These are phyloP conservation scores for Iphiclides podalirius DNA, from an alignment of 2,888 invertebrate species.

Conservation along the genomic window DNA sequence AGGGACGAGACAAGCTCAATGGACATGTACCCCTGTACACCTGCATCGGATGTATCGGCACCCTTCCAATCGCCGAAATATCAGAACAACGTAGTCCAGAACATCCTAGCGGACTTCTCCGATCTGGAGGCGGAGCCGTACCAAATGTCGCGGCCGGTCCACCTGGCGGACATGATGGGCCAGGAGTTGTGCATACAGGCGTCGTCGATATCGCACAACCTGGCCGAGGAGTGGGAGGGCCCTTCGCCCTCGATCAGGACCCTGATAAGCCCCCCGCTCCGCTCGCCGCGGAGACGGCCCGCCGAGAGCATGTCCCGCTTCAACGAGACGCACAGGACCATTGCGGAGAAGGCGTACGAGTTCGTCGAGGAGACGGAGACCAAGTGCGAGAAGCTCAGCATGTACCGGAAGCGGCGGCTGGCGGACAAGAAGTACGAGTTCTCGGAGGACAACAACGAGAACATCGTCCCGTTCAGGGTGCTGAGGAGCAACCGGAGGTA, in stretches of 20 bases:
- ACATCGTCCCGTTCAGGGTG: constrained; percentile 83
- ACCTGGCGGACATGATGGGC: constrained; percentile 67
- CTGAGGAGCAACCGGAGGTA: constrained; percentile 77
- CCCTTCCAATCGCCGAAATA: constrained; percentile 74
- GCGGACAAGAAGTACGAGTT: constrained; percentile 97
- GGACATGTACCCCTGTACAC: constrained; percentile 59
- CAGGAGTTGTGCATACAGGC: constrained; percentile 73
- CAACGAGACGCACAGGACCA: constrained; percentile 74
- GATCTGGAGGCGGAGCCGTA: constrained; percentile 80
- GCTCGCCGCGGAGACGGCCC: constrained; percentile 68
- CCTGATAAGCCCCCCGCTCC: constrained; percentile 68
- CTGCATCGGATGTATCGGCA: constrained; percentile 62
- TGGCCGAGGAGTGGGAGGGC: constrained; percentile 78
- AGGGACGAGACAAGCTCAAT: constrained; percentile 58
- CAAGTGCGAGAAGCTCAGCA: constrained; percentile 92
- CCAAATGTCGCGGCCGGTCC: constrained; percentile 64
- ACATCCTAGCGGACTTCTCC: constrained; percentile 82
- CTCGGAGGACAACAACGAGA: constrained; percentile 87
- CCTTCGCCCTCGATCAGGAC: constrained; percentile 71
- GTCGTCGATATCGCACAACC: constrained; percentile 65
- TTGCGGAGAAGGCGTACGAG: constrained; percentile 89
- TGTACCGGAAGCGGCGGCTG: constrained; percentile 89
- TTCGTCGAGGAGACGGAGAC: constrained; percentile 90
- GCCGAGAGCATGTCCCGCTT: constrained; percentile 76
- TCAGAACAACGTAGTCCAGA: constrained; percentile 79